Evolutionary conservation across 2,888 invertebrate genomes (phyloP).

Genomic region (Pediacus dermestoides): DNA sequence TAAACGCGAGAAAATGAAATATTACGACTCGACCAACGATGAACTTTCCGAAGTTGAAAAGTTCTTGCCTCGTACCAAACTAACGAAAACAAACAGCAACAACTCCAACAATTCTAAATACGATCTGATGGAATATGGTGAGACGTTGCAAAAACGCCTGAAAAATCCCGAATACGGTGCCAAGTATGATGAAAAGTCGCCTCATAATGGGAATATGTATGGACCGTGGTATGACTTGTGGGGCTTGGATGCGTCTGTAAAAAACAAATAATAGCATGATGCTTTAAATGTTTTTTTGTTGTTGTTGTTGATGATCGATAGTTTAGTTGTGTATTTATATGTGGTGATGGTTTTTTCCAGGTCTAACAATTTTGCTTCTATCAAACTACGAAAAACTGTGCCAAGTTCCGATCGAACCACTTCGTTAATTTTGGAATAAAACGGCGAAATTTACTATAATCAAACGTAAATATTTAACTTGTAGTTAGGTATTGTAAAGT

Average conservation of each 20-base stretch:
- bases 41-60: conserved; percentile 47
- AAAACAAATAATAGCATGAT: conserved; percentile 6
- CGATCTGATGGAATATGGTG: conserved; percentile 48
- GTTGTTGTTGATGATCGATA: conserved; percentile 6
- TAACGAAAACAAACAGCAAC: conserved; percentile 57
- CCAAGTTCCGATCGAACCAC: conserved; percentile 78
- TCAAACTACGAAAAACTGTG: conserved; percentile 82
- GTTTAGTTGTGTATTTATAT: conserved; percentile 7
- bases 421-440: no score
- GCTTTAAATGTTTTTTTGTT: conserved; percentile 5
- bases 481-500: no score
- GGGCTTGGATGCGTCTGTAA: conserved; percentile 67
- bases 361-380: conserved; percentile 83
- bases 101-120: conserved; percentile 38
- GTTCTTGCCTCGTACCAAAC: conserved; percentile 67
- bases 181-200: conserved; percentile 51
- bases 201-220: conserved; percentile 67
- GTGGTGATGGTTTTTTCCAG: conserved; percentile 53
- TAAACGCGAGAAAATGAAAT: conserved; percentile 36
- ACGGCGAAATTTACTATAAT: no score
- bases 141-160: conserved; percentile 48
- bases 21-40: conserved; percentile 45
- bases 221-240: conserved; percentile 89
- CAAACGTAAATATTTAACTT: no score
- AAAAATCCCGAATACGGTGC: conserved; percentile 46